Evolutionary conservation across 2,113 vertebrate species (phyloP).

Genomic region (Rhinoderma darwinii): DNA sequence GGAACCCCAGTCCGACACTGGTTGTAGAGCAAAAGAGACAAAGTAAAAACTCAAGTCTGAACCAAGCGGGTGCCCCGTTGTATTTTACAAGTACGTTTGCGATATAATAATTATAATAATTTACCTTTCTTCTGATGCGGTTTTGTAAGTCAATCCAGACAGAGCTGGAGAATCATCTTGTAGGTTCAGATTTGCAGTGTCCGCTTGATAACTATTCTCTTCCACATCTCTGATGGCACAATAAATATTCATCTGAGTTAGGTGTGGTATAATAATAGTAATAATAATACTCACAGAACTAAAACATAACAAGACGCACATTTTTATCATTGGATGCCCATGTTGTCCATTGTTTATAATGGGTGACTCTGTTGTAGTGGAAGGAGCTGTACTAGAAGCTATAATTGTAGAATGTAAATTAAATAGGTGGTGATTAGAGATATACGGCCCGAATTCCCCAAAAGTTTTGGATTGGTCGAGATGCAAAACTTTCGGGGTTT

Average conservation of each 20-base stretch:
- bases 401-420: too few relatives aligned
- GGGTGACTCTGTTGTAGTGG: neutral
- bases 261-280: neutral
- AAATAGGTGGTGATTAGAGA: too few relatives aligned
- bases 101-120: neutral
- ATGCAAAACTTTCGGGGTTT: too few relatives aligned
- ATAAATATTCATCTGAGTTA: neutral
- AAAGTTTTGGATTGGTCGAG: too few relatives aligned
- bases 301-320: neutral
- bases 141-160: neutral
- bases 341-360: neutral
- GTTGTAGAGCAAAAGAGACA: too few relatives aligned
- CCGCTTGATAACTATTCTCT: neutral
- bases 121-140: slow-evolving; percentile 21
- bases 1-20: too few relatives aligned
- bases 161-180: neutral
- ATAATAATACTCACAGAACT: too few relatives aligned
- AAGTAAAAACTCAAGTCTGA: too few relatives aligned
- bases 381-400: too few relatives aligned
- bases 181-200: neutral
- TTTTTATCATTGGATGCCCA: neutral
- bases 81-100: neutral
- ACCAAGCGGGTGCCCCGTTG: too few relatives aligned
- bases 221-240: slow-evolving; percentile 18
- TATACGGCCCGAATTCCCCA: too few relatives aligned